These are phyloP conservation scores for Orientallactaga sibirica DNA, from an alignment of 2,797 vertebrate genomes.

Conservation along the genomic window DNA sequence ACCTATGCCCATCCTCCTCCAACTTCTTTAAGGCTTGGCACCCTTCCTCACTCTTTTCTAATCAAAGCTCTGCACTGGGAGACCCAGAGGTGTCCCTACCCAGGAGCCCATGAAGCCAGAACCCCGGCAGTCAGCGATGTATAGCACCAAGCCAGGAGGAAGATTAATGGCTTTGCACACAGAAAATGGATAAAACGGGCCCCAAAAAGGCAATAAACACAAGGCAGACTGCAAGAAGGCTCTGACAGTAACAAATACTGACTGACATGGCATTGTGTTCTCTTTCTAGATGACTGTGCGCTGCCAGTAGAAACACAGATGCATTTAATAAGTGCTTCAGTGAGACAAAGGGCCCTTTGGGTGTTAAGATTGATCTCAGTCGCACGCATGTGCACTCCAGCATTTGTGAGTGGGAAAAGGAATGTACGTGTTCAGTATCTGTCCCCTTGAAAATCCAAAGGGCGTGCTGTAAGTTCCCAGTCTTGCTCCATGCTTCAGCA, in stretches of 20 bases:
- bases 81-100: slow-evolving; percentile 76
- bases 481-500: slow-evolving; percentile 62
- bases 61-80: slow-evolving; percentile 81
- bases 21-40: slow-evolving; percentile 77
- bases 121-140: slow-evolving; percentile 85
- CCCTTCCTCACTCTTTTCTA: slow-evolving; percentile 75
- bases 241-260: slow-evolving; percentile 82
- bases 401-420: slow-evolving; percentile 44
- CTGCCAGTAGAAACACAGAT: slow-evolving; percentile 79
- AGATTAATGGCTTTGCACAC: slow-evolving; percentile 89
- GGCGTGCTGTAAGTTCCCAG: slow-evolving; percentile 63
- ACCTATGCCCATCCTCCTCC: slow-evolving; percentile 75
- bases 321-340: slow-evolving; percentile 80
- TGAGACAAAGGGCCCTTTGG: slow-evolving; percentile 80
- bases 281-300: slow-evolving; percentile 77
- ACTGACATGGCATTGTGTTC: slow-evolving; percentile 81
- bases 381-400: neutral
- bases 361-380: slow-evolving; percentile 60
- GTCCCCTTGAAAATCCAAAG: slow-evolving; percentile 63
- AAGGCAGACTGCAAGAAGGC: slow-evolving; percentile 69
- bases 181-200: slow-evolving; percentile 86
- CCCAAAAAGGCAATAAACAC: slow-evolving; percentile 85
- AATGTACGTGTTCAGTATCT: slow-evolving; percentile 4
- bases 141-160: slow-evolving; percentile 80
- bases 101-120: slow-evolving; percentile 80